Evolutionary conservation across 2,797 vertebrate genomes (phyloP), one percentile per base, ranked within the genome.

Genomic region (Rhynchonycteris naso): DNA sequence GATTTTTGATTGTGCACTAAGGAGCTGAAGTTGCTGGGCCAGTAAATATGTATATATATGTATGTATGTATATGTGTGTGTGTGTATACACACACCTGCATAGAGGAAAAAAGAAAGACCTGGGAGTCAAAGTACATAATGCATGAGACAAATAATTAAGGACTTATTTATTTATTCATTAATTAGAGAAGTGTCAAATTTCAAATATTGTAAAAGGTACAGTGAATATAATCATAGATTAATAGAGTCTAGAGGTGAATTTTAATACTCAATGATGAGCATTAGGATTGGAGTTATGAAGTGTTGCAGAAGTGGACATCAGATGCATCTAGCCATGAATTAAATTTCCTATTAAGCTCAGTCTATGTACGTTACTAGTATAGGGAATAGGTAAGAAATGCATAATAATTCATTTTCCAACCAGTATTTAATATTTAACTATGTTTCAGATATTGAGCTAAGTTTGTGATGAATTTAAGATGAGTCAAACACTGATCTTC

Each of bases 151-250:
- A 47, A 61, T 66, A 47, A 83, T 76, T 69, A 83, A 72, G 79
- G 59, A 54, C 50, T 69, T 78, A 90, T 76, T 74, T 85, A 24
- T 69, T 78, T 52, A 56, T 59, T 88, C 16, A 82, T 58, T 93
- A 85, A 76, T 79, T 89, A 63, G 7, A 10, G 88, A 92, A 63
- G 84, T 47, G 84, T 52, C 22, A 54, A 66, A 15, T 88, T 96
- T 92, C 52, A 84, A 74, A 75, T 30, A 88, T 58, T 79, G 2
- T 74, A 52, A 75, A 79, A 80, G 26, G 14, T 65, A 38, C 10
- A 65, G 5, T 69, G 18, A 10, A 4, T 80, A 80, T 91, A 85
- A 74, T 61, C 11, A 61, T 58, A 88, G 21, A 78, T 79, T 33
- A 81, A 71, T 30, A 54, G 21, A 79, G 21, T n/a, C 24, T 56